Percentiles rank a stretch among this genome's conserved stretches.
Conservation (phyloP, 1,140 invertebrate genomes). For the Pygmarrhopalites habei region DNA sequence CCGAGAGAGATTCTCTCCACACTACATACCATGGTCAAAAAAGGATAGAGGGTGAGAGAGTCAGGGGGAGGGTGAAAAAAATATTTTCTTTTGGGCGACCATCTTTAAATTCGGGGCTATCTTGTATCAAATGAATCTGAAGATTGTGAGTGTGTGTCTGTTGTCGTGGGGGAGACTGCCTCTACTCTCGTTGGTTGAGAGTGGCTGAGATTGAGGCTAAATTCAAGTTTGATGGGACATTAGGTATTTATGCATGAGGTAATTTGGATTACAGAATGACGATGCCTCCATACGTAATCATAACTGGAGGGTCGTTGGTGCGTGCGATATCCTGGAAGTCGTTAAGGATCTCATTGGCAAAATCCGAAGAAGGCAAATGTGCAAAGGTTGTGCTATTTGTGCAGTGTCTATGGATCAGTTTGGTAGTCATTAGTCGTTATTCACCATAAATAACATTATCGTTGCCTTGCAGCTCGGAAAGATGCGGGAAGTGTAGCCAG, state of each 20-base stretch:
- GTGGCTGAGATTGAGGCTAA: no score
- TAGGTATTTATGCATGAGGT: slow-evolving; percentile 6
- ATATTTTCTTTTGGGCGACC: no score
- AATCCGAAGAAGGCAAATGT: slow-evolving; percentile 6
- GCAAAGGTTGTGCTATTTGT: slow-evolving; percentile 9
- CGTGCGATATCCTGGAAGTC: slow-evolving; percentile 14
- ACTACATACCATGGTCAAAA: no score
- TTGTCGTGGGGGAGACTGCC: no score
- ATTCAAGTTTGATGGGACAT: background rate
- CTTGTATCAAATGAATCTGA: no score
- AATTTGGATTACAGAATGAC: slow-evolving; percentile 1
- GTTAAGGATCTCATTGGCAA: slow-evolving; percentile 19
- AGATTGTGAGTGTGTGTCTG: no score
- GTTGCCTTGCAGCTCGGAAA: slow-evolving; percentile 11
- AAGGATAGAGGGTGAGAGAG: no score
- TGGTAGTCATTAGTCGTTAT: slow-evolving; percentile 19
- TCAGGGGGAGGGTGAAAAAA: no score
- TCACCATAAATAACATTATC: slow-evolving; percentile 29
- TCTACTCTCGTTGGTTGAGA: no score
- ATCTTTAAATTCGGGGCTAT: no score
- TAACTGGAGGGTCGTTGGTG: slow-evolving; percentile 7
- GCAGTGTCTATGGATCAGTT: slow-evolving; percentile 25
- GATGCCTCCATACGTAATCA: slow-evolving; percentile 2
- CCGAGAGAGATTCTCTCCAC: no score
- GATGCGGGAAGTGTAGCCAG: no score